Base-by-base conservation (phyloP, 1,140 invertebrate genomes). In the Elysia chlorotica region DNA sequence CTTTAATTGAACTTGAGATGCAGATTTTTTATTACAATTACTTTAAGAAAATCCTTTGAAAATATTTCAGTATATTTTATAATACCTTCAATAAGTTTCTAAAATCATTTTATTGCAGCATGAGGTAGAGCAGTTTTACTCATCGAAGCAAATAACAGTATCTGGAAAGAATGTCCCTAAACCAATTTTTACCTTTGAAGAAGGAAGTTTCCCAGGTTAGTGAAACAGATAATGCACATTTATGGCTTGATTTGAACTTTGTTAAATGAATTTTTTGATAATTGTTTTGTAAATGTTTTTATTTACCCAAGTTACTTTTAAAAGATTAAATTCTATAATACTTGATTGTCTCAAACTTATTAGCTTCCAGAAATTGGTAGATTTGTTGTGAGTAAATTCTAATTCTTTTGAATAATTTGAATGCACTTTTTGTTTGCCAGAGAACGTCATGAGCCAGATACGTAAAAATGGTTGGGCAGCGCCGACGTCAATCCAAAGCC, bases 111-210 rank as follows among this genome's bases (percentile, higher is more conserved):
- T 31, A 62, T 62, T 66, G 19, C 74, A 75, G 74, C n/a, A 10
- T 57, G 94, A 96, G 75, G 91, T 97, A 0, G 90, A 91, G 65
- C 89, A 89, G 36, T 96, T 92, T 85, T 90, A 93, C 59, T 86
- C 90, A 33, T 87, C 91, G 21, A 92, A 95, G 77, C 92, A 96
- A 86, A 95, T 97, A n/a, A 96, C 95, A 31, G 91, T 96, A 0
- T 92, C 92, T 75, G 95, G 96, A 37, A 92, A 91, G 80, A 91
- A 93, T 80, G 89, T 95, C 54, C 95, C 95, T 19, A 91, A 93
- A 80, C 95, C 96, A 3, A 94, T 95, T 82, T 91, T 94, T 78
- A 90, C 91, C 37, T 97, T 98, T 86, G 93, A 96, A 80, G 96
- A 98, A 88, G 93, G 92, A 31, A 93, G 92, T 77, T 94, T 96